phyloP scores from a whole-genome alignment of 2,113 vertebrate species.

The Psammodynastes pulverulentus region DNA sequence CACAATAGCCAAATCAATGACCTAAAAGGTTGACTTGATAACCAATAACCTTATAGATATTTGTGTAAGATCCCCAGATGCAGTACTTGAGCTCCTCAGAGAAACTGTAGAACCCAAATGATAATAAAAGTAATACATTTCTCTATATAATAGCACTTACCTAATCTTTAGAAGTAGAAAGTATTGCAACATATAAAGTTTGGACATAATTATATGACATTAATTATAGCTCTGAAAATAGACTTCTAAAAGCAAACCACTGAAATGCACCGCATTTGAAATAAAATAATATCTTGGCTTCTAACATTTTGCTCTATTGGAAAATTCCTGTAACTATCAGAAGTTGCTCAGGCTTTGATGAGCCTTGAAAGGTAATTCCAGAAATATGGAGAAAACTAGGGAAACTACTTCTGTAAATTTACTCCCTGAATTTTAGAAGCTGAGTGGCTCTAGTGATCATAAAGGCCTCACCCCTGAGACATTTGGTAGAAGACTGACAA shows the following conservation, averaged over 20 bases:
- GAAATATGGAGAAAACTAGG: neutral
- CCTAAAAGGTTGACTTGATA: neutral
- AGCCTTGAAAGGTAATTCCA: neutral
- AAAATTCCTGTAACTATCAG: neutral
- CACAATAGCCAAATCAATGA: neutral
- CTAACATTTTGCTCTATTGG: neutral
- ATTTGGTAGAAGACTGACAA: neutral
- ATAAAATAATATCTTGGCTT: neutral
- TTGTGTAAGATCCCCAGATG: neutral
- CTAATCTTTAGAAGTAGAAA: constrained; percentile 24
- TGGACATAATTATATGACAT: constrained; percentile 20
- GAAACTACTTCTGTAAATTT: neutral
- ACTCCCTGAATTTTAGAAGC: neutral
- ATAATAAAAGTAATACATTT: constrained; percentile 26
- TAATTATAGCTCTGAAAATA: constrained; percentile 5
- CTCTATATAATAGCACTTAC: constrained; percentile 1
- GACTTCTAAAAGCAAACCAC: neutral
- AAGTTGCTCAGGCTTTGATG: neutral
- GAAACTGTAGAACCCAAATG: neutral
- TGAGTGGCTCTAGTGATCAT: neutral
- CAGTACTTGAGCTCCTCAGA: neutral
- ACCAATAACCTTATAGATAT: neutral
- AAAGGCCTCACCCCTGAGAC: neutral
- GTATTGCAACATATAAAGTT: constrained; percentile 33
- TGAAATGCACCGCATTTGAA: constrained; percentile 1